Conservation (phyloP, 2,888 invertebrate species). For the Leistus spinibarbis region DNA sequence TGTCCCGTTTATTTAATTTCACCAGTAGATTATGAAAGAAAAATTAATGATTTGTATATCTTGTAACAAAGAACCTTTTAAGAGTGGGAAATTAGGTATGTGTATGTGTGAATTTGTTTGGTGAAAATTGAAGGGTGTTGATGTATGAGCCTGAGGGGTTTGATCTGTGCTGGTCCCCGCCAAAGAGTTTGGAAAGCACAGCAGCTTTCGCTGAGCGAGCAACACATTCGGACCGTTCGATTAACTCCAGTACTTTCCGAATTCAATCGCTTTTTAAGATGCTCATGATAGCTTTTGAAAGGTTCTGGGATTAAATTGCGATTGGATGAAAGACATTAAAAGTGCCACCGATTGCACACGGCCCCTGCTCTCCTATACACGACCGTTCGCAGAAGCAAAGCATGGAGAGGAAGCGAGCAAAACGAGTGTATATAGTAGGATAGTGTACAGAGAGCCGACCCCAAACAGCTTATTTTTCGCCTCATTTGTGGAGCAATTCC, state of each 20-base stretch:
- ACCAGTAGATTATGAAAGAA: too few relatives aligned
- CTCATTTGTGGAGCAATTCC: slow-evolving; percentile 57
- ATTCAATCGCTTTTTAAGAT: slow-evolving; percentile 51
- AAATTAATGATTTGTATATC: too few relatives aligned
- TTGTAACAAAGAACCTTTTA: too few relatives aligned
- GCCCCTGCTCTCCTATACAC: background rate
- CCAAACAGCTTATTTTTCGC: slow-evolving; percentile 57
- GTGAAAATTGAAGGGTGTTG: background rate
- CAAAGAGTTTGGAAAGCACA: background rate
- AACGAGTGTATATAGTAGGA: background rate
- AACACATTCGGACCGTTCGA: slow-evolving; percentile 14
- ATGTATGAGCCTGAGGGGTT: background rate
- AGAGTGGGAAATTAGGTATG: too few relatives aligned
- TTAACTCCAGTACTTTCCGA: slow-evolving; percentile 26
- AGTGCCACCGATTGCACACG: slow-evolving; percentile 51
- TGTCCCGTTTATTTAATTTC: too few relatives aligned
- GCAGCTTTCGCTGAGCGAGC: background rate
- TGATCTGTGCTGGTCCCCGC: too few relatives aligned
- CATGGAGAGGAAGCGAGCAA: background rate
- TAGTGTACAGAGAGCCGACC: background rate
- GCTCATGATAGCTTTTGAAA: slow-evolving; percentile 57
- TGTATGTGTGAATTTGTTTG: too few relatives aligned
- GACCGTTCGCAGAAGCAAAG: background rate
- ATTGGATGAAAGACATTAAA: slow-evolving; percentile 58
- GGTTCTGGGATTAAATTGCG: slow-evolving; percentile 58